Conservation (phyloP, 2,888 invertebrate genomes). For the Epinotia bilunana region DNA sequence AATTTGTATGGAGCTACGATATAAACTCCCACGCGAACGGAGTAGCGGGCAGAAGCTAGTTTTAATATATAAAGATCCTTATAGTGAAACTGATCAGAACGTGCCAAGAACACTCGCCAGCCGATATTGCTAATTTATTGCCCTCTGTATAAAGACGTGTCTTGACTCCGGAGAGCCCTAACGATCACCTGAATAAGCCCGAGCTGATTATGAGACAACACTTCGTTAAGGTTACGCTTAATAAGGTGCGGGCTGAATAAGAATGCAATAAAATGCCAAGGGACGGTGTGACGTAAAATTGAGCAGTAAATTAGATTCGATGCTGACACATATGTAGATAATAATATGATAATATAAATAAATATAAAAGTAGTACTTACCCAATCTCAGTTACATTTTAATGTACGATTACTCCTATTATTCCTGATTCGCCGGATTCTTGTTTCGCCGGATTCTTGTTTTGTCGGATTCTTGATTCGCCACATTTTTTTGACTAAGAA, state of each 20-base stretch:
- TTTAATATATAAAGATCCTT: neutral
- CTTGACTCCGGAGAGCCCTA: conserved; percentile 1
- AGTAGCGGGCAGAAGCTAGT: too few species aligned
- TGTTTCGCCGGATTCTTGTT: too few species aligned
- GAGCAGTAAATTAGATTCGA: neutral
- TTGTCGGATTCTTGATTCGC: too few species aligned
- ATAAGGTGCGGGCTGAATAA: neutral
- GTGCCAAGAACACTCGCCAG: neutral
- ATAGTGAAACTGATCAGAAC: conserved; percentile 1
- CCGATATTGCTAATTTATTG: conserved; percentile 34
- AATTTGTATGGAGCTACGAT: too few species aligned
- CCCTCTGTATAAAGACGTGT: conserved; percentile 28
- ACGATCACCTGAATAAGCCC: conserved; percentile 2
- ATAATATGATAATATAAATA: too few species aligned
- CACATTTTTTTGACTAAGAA: too few species aligned
- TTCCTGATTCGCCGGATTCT: too few species aligned
- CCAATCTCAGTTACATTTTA: too few species aligned
- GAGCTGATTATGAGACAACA: conserved; percentile 18
- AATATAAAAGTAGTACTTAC: too few species aligned
- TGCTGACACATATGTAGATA: too few species aligned
- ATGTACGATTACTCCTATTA: too few species aligned
- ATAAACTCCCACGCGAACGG: too few species aligned
- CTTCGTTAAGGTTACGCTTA: conserved; percentile 23
- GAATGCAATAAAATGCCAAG: neutral
- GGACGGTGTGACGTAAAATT: neutral